These are phyloP conservation scores for Choristoneura rosaceana DNA, from an alignment of 2,888 invertebrate genomes.

Conservation along the genomic window DNA sequence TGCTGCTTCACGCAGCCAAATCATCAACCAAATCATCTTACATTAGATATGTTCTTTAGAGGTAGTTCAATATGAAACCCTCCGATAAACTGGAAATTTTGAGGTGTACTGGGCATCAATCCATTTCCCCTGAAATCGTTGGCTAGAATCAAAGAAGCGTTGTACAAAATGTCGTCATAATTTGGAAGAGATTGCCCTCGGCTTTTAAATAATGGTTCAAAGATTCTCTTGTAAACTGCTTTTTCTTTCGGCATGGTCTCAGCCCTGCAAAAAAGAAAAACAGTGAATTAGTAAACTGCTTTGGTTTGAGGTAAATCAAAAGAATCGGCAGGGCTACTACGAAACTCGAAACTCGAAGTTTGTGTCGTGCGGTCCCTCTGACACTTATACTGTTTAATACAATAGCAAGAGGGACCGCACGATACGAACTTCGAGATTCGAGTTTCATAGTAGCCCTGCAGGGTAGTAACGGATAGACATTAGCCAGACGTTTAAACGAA, in stretches of 20 bases:
- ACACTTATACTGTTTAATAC: too few species aligned
- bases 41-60: conserved; percentile 22
- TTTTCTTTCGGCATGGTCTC: conserved; percentile 30
- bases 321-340: too few species aligned
- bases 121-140: conserved; percentile 38
- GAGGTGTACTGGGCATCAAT: conserved; percentile 37
- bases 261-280: conserved; percentile 21
- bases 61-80: conserved; percentile 39
- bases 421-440: too few species aligned
- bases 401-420: too few species aligned
- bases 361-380: too few species aligned
- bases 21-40: conserved; percentile 8
- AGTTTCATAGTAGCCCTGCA: too few species aligned
- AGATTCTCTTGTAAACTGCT: conserved; percentile 10
- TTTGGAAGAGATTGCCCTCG: conserved; percentile 13
- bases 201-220: conserved; percentile 18
- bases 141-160: conserved; percentile 38
- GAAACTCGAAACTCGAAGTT: too few species aligned
- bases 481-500: too few species aligned
- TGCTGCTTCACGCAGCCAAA: too few species aligned
- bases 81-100: conserved; percentile 40
- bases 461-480: too few species aligned
- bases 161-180: conserved; percentile 35
- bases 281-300: too few species aligned
- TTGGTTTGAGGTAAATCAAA: too few species aligned